Evolutionary conservation across 2,888 invertebrate genomes (phyloP).

Genomic region (Acronicta aceris): DNA sequence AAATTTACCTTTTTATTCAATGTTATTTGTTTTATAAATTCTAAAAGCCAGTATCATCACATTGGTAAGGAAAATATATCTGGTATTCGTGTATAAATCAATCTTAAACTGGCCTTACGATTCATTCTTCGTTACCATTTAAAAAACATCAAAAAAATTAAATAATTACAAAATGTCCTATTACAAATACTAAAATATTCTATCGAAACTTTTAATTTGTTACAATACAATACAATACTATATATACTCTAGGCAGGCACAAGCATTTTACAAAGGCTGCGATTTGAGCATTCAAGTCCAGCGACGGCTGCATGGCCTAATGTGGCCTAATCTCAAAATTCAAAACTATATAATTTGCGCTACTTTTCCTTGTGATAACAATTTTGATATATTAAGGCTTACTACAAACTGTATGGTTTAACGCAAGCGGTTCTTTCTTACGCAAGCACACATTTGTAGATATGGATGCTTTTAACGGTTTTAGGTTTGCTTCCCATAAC

Average conservation of each 20-base stretch:
- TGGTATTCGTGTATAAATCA: background rate
- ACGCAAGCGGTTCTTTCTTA: no score
- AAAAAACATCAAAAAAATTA: constrained; percentile 23
- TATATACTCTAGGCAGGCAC: constrained; percentile 79
- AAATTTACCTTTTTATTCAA: constrained; percentile 22
- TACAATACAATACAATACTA: constrained; percentile 43
- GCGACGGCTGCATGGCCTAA: constrained; percentile 3
- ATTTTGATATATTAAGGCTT: no score
- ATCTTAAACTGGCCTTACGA: constrained; percentile 4
- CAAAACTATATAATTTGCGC: no score
- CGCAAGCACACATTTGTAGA: no score
- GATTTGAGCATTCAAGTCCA: constrained; percentile 67
- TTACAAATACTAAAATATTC: constrained; percentile 37
- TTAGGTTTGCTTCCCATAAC: no score
- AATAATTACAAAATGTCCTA: constrained; percentile 41
- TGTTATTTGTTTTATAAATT: constrained; percentile 7
- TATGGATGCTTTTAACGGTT: no score
- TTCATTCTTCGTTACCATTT: constrained; percentile 3
- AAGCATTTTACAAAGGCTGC: constrained; percentile 81
- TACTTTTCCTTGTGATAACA: no score
- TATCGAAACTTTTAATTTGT: constrained; percentile 35
- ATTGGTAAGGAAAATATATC: background rate
- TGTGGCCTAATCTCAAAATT: constrained; percentile 10
- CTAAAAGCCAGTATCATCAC: constrained; percentile 13
- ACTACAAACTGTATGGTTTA: no score